These are phyloP conservation scores for Loripinus fragilis DNA, from an alignment of 2,888 invertebrate genomes.

Conservation along the genomic window DNA sequence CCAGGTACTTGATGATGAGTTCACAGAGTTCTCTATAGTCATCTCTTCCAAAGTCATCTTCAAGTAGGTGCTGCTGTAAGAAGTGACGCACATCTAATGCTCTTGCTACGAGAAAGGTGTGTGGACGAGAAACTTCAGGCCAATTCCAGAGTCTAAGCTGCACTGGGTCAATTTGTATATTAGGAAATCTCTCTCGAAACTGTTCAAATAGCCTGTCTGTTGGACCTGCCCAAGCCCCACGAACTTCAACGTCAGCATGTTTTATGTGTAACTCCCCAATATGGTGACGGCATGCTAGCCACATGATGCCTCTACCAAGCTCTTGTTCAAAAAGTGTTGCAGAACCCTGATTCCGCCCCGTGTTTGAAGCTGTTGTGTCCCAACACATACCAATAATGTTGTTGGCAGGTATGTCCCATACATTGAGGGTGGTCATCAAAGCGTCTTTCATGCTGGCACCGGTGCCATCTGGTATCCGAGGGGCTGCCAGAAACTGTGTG, in stretches of 20 bases:
- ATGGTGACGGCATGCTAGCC: not conserved
- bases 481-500: not conserved
- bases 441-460: not conserved
- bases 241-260: not conserved
- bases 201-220: not conserved
- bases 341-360: not conserved
- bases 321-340: not conserved
- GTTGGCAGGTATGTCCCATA: not conserved
- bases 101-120: not conserved
- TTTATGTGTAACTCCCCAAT: not conserved
- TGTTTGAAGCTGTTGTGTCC: not conserved
- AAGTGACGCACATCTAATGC: not conserved
- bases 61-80: no score
- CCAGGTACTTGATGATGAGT: slow-evolving; percentile 17
- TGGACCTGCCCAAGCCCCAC: not conserved
- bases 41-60: no score
- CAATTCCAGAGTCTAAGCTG: not conserved
- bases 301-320: not conserved
- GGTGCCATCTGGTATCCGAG: not conserved
- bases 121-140: not conserved
- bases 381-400: not conserved
- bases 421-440: not conserved
- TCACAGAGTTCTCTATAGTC: slow-evolving; percentile 14
- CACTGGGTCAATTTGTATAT: not conserved
- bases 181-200: not conserved